Evolutionary conservation across 2,113 vertebrate genomes (phyloP), one percentile per base, ranked within the genome.

Genomic region (Antennarius striatus): DNA sequence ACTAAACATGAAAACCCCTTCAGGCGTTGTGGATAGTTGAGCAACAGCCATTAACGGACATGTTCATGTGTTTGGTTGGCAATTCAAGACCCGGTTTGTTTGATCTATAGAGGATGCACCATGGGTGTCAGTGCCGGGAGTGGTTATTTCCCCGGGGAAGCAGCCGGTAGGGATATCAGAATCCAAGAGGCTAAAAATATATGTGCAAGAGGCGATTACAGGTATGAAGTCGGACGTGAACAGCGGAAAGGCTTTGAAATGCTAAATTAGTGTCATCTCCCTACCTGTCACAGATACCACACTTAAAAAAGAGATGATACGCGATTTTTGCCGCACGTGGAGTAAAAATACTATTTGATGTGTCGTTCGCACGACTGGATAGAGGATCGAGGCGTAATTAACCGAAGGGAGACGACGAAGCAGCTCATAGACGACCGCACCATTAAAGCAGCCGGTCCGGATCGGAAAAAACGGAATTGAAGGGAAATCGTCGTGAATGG

Each of bases 181-280:
- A 90, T 86, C 77, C 75, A 81, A 68, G 70, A 57, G 65, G 77
- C 87, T 91, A 90, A 91, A 92, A 91, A 91, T 91, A 89, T 82
- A 84, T 84, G 73, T 75, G 64, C 47, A 67, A 71, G 68, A 82
- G 79, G 80, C 55, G 80, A 89, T 88, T 85, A 81, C 79, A 84
- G 87, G 84, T 85, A 80, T 56, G 71, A 81, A 77, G 79, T 80
- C 39, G 16, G 61, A 86, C 57, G 71, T 66, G 56, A 62, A 60
- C 56, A 66, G 55, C n/a, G 54, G 59, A 64, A 71, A 61, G 46
- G 62, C 75, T 86, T 87, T 85, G 84, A 88, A 89, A 89, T 86
- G 76, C 66, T 80, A 83, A 85, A 79, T 87, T 50, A 22, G 53
- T 62, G 69, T 80, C 52, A 9, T 42, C 60, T 75, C 46, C 16